These are phyloP conservation scores for Epistrophella euchroma DNA, from an alignment of 2,888 invertebrate genomes.

Conservation along the genomic window DNA sequence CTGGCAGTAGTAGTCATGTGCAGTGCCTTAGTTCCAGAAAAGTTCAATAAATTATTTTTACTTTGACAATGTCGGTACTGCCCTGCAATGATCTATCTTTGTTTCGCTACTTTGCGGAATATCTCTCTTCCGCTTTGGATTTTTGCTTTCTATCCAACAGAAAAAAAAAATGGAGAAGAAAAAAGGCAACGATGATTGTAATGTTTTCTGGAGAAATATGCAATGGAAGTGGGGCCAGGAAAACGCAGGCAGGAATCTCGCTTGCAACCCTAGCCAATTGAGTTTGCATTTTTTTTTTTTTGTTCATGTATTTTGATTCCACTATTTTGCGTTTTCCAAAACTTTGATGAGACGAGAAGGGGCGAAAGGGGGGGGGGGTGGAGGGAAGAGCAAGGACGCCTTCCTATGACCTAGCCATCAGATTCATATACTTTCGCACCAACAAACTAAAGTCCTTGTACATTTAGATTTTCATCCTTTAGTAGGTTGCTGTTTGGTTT, in stretches of 20 bases:
- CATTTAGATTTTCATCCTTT: conserved; percentile 39
- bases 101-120: conserved; percentile 71
- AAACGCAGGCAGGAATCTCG: conserved; percentile 21
- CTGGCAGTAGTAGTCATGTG: conserved; percentile 66
- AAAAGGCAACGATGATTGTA: conserved; percentile 41
- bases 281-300: conserved; percentile 15
- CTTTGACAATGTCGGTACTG: conserved; percentile 72
- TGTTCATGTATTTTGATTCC: conserved; percentile 14
- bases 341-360: neutral
- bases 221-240: neutral
- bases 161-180: neutral
- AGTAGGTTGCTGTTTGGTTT: conserved; percentile 23
- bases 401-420: conserved; percentile 27
- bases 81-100: conserved; percentile 72
- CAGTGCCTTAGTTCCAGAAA: conserved; percentile 65
- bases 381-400: neutral
- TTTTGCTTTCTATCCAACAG: conserved; percentile 43
- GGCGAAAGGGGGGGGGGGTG: neutral
- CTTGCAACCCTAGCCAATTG: conserved; percentile 31
- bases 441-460: conserved; percentile 45
- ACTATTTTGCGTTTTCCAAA: conserved; percentile 41
- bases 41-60: conserved; percentile 74
- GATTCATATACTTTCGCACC: conserved; percentile 37
- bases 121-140: conserved; percentile 69
- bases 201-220: conserved; percentile 34